A percentile compares a stretch with the other conserved stretches of the same genome.
phyloP scores from a whole-genome alignment of 2,888 invertebrate genomes.

The Agriopis leucophaearia region DNA sequence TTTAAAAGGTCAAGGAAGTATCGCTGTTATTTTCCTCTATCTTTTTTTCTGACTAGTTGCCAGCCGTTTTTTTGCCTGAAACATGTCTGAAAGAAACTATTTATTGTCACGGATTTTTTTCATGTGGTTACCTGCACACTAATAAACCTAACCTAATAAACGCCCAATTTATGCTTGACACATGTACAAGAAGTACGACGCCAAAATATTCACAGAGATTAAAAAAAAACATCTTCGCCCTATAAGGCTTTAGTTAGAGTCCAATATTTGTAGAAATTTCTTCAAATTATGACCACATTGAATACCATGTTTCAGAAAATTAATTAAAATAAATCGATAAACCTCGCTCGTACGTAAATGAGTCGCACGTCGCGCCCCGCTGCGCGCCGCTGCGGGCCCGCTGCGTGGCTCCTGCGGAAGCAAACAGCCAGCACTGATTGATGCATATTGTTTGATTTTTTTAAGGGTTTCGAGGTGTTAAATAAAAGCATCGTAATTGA shows the following conservation, averaged over 20 bases:
- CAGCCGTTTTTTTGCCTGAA: no score
- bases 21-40: not conserved
- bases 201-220: no score
- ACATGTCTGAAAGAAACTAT: no score
- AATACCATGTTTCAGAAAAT: not conserved
- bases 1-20: not conserved
- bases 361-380: conserved; percentile 16
- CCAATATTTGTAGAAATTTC: no score
- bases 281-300: no score
- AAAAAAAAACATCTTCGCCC: no score
- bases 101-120: no score
- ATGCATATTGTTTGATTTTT: conserved; percentile 19
- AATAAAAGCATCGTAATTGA: not conserved
- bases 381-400: conserved; percentile 36
- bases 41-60: not conserved
- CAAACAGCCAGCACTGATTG: conserved; percentile 18
- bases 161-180: no score
- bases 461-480: not conserved
- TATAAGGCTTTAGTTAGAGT: no score
- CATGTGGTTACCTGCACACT: no score
- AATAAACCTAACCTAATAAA: no score
- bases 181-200: no score
- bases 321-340: not conserved
- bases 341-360: conserved; percentile 19
- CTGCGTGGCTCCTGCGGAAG: conserved; percentile 40